Percentiles rank a stretch among this genome's conserved stretches.
Conservation (phyloP, 2,797 vertebrate species). For the Bucorvus abyssinicus region DNA sequence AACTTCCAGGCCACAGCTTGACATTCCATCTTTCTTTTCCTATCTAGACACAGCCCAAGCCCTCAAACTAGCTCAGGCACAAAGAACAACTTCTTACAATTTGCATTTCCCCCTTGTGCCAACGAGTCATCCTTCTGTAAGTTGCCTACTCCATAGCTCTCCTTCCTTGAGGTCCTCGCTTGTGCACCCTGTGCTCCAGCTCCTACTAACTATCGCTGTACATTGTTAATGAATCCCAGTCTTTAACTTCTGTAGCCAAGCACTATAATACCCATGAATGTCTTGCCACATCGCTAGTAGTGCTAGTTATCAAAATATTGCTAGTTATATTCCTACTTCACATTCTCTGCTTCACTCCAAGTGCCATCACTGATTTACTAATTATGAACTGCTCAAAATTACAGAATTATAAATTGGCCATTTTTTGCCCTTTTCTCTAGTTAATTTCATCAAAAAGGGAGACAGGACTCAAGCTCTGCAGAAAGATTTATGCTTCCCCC, state of each 20-base stretch:
- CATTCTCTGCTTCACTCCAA: neutral
- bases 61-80: neutral
- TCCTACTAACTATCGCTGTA: neutral
- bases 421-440: neutral
- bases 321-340: neutral
- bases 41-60: fast-evolving
- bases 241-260: neutral
- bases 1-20: neutral
- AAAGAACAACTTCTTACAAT: neutral
- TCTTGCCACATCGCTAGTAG: neutral
- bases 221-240: neutral
- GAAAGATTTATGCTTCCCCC: neutral
- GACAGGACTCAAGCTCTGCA: neutral
- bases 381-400: neutral
- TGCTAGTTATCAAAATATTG: neutral
- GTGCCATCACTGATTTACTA: neutral
- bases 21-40: neutral
- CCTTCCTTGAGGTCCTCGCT: neutral
- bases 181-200: neutral
- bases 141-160: fast-evolving
- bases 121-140: neutral
- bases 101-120: fast-evolving
- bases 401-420: neutral
- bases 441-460: neutral
- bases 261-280: neutral